Evolutionary conservation across 1,140 invertebrate species (phyloP), one percentile per base, ranked within the genome.

Genomic region (Trichoplusia ni): DNA sequence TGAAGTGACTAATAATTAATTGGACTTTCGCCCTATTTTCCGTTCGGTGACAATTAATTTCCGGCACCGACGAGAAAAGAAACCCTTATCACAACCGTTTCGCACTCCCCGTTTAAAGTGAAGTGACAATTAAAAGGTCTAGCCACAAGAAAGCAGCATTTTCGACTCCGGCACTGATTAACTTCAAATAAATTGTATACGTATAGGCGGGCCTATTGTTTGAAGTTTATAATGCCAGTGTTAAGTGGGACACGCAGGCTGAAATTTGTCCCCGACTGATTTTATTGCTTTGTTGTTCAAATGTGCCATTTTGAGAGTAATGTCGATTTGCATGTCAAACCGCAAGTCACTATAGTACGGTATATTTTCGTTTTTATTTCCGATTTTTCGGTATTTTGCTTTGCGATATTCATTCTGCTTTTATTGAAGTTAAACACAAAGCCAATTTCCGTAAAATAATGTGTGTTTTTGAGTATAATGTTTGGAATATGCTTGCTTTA

Each of bases 1-100:
- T 90, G 86, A 87, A 90, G 81, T 90, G 81, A 81, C 83, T 86
- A 87, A 87, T 90, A 90, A 90, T 90, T 90, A 90, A 90, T 90
- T 89, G 84, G 84, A 90, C 79, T 90, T 90, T 88, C 82, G 79
- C 86, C 87, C 87, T 82, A 87, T 90, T 90, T 90, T 89, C 84
- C 81, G 87, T 90, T 89, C 80, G 84, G 87, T 83, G 87, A 90
- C 85, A 89, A 88, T 90, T 89, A 88, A 90, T 90, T 90, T 90
- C 84, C 85, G 81, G 79, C 77, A 71, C 65, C 68, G 74, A 76
- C 64, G 75, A 80, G 79, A 83, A 88, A 88, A 87, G 82, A 86
- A 90, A 87, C 85, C 84, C 83, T 90, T 86, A 87, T 86, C 84
- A 87, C 77, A 81, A 76, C 31, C 65, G 63, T 76, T 81, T 82